Percentiles rank a stretch among this genome's conserved stretches.
phyloP scores from a whole-genome alignment of 2,797 vertebrate genomes.

The Acestrorhynchus altus region DNA sequence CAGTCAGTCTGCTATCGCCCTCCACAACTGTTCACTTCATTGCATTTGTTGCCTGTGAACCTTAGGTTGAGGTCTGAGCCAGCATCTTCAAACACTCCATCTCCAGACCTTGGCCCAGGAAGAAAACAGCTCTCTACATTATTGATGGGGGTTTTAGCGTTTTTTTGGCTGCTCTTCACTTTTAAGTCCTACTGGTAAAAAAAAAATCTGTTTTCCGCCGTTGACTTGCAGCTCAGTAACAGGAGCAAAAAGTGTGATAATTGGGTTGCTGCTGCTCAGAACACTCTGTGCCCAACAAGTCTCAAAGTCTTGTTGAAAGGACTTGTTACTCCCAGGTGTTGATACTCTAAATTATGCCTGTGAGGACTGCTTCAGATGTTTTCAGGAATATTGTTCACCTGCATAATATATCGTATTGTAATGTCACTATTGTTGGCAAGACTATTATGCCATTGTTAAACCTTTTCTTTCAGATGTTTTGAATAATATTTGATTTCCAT shows the following conservation, averaged over 20 bases:
- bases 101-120: slow-evolving; percentile 17
- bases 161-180: background rate
- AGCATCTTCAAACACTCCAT: slow-evolving; percentile 14
- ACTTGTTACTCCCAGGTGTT: background rate
- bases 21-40: background rate
- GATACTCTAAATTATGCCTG: no score
- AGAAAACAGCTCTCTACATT: slow-evolving; percentile 28
- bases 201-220: slow-evolving; percentile 14
- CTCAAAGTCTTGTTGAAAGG: background rate
- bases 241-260: slow-evolving; percentile 24
- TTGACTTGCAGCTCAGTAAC: background rate
- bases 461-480: no score
- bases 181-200: slow-evolving; percentile 28
- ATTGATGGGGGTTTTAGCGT: slow-evolving; percentile 13
- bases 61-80: background rate
- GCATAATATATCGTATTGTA: no score
- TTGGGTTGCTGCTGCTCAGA: slow-evolving; percentile 26
- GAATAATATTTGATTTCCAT: no score
- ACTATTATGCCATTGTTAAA: no score
- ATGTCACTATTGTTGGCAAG: no score
- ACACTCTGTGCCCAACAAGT: background rate
- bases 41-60: background rate
- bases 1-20: background rate
- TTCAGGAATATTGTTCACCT: no score
- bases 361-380: no score